Base-by-base conservation (phyloP, 2,888 invertebrate species). In the Stenodera caucasica region DNA sequence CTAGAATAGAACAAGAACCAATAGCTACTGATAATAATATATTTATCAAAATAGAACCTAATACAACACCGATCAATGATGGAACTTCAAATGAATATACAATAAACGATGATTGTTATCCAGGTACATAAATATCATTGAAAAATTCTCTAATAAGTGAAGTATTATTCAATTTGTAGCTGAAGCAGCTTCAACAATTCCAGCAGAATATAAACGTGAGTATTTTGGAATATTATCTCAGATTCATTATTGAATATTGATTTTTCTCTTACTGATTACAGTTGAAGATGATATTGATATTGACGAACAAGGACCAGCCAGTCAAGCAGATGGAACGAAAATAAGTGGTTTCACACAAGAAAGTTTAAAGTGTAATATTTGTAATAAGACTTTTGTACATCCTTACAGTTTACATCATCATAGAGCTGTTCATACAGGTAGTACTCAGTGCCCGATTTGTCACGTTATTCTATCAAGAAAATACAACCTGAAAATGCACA, bases 341-440 rank as follows among this genome's bases (percentile, higher is more conserved):
- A 5, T 26, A 3, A 26, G 26, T 5, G n/a, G 58, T 50, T 64
- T 64, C 51, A 49, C 59, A 15, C 56, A 61, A n/a, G 55, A 60
- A 11, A 58, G 37, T 40, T 45, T 61, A 15, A 55, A 23, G 12
- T 64, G 64, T 49, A 52, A 52, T 21, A 12, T 32, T 7, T 52
- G 52, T 18, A 18, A 26, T 21, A 52, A 52, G 21, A 11, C 32
- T 14, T 52, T 52, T 26, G 49, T 56, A 1, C 64, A 64, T 55
- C 64, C 64, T 11, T 64, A 64, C 54, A 64, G 64, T 49, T 32
- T 64, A 14, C 61, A 64, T n/a, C 64, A 64, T 35, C 64, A 64
- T 51, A 55, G 61, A 53, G 55, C 64, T 8, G 64, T 64, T 12
- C 64, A 64, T 55, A 29, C 53, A n/a, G 64, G 64, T 21, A 49